phyloP scores from a whole-genome alignment of 1,140 invertebrate genomes.

The Musca vetustissima region DNA sequence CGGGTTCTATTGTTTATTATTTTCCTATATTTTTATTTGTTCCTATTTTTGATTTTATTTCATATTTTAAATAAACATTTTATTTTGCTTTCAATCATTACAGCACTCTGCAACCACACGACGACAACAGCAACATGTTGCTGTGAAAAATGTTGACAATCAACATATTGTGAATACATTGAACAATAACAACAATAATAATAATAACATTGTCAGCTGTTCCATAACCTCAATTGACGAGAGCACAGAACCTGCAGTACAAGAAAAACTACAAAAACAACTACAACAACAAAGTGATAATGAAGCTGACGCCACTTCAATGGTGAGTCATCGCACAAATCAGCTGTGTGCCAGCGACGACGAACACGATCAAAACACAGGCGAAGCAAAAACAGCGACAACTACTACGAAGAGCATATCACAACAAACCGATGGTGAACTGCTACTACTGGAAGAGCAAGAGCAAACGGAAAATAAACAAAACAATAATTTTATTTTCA shows the following conservation, averaged over 20 bases:
- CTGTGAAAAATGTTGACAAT: slow-evolving; percentile 22
- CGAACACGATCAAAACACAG: background rate
- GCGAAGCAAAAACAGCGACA: slow-evolving; percentile 27
- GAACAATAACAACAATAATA: slow-evolving; percentile 14
- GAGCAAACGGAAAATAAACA: slow-evolving; percentile 21
- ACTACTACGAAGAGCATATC: slow-evolving; percentile 43
- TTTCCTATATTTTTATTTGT: too few relatives aligned
- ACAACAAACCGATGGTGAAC: slow-evolving; percentile 39
- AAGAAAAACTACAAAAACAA: slow-evolving; percentile 3
- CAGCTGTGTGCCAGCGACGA: background rate
- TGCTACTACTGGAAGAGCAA: slow-evolving; percentile 1
- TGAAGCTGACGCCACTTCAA: background rate
- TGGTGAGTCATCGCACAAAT: background rate
- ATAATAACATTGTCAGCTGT: background rate
- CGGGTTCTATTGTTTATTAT: too few relatives aligned
- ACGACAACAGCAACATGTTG: slow-evolving; percentile 26
- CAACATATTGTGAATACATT: slow-evolving; percentile 9
- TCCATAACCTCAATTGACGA: background rate
- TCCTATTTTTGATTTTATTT: too few relatives aligned
- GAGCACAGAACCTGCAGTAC: background rate
- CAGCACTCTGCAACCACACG: background rate
- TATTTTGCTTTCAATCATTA: background rate
- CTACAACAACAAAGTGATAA: background rate
- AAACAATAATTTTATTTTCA: slow-evolving; percentile 20
- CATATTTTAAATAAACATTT: too few relatives aligned